Base-by-base conservation (phyloP, 2,888 invertebrate genomes). In the Melipona beecheii region DNA sequence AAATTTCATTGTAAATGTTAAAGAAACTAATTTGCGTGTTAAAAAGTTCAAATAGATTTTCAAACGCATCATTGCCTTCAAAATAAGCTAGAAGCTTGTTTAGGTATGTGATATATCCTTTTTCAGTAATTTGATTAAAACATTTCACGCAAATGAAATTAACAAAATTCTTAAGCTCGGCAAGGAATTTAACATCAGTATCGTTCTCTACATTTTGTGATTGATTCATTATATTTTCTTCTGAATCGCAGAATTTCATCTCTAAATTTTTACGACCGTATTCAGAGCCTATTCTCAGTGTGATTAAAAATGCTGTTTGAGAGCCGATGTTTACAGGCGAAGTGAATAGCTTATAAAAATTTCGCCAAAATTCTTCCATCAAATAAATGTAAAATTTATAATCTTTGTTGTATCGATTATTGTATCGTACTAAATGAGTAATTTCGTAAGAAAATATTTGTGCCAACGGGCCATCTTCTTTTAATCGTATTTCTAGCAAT, bases 351-450 rank as follows among this genome's bases (percentile, higher is more conserved):
- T 89, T 84, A 43, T 91, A 91, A 4, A 95, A 77, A 78, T 94
- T 93, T n/a, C 76, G 86, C 94, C 95, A 95, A 85, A 95, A 95
- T 72, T 91, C 92, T 24, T 92, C 84, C 4, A 95, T 86, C 60
- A 95, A 93, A 71, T 90, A 79, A 4, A 86, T 82, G 78, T 31
- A 31, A 31, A 24, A 24, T 95, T 90, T 86, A 62, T 90, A 91
- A 60, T 94, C 93, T 2, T 91, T 75, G 2, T 92, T 91, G 9
- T 91, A 84, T 11, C 94, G 89, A 86, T 95, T 95, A 92, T 95
- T 95, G 89, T 95, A 96, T n/a, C 95, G 95, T 24, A 96, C 90
- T 58, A 96, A 89, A 4, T 94, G 93, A 0, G 96, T 93, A 2
- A 95, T 93, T 86, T 96, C 95, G 76, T 94, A 94, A 85, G 95